Conservation (phyloP, 2,888 invertebrate species). For the Mesochorus sp. region DNA sequence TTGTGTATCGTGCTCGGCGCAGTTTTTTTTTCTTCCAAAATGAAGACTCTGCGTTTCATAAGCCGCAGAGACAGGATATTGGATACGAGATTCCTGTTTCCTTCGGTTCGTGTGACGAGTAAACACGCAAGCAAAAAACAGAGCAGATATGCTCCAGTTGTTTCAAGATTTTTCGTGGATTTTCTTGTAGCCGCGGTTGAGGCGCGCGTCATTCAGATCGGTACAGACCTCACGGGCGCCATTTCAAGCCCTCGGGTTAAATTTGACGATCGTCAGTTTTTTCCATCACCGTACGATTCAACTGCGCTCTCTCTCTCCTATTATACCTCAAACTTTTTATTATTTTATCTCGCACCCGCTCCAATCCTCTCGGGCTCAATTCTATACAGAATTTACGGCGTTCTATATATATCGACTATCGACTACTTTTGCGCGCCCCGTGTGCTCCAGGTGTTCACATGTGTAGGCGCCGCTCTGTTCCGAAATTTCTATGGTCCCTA, state of each 20-base stretch:
- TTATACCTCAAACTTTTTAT: conserved; percentile 1
- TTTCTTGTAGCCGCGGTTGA: too few relatives aligned
- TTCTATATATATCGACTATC: conserved; percentile 30
- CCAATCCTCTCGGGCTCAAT: neutral
- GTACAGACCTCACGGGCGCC: too few relatives aligned
- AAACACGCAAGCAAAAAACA: conserved; percentile 25
- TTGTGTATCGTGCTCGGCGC: neutral
- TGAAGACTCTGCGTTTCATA: neutral
- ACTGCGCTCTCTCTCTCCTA: neutral
- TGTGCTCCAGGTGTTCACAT: neutral
- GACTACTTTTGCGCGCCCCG: conserved; percentile 18
- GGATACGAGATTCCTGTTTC: neutral
- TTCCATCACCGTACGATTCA: too few relatives aligned
- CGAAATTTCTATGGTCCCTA: conserved; percentile 27
- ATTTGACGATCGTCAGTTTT: too few relatives aligned
- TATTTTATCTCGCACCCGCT: neutral
- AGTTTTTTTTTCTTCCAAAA: neutral
- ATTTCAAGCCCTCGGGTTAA: too few relatives aligned
- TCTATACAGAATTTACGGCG: neutral
- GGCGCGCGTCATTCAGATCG: too few relatives aligned
- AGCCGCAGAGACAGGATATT: neutral
- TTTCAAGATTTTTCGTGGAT: neutral
- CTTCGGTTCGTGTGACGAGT: conserved; percentile 11
- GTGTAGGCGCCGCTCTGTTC: neutral
- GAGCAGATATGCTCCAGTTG: neutral